Base-by-base conservation (phyloP, 2,113 vertebrate species). In the Brachypodius melanocephalos region DNA sequence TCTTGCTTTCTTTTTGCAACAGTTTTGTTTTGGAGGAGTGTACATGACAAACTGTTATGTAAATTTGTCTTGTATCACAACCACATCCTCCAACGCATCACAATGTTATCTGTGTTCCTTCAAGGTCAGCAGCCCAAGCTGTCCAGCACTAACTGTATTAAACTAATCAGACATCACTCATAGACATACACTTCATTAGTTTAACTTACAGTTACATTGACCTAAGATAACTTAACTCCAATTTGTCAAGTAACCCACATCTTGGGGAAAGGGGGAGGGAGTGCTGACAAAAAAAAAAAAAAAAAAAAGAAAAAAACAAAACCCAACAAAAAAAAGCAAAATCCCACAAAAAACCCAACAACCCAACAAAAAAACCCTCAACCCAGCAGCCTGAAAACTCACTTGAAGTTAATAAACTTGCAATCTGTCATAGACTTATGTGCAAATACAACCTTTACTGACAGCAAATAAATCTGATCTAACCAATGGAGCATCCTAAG, bases 91-190 rank as follows among this genome's bases (percentile, higher is more conserved):
- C 92, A 96, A 81, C 77, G 58, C 92, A 97, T 97, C 89, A 26
- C 96, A 97, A 96, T 97, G 97, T 97, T 97, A 97, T 97, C 96
- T 97, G 77, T 91, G 95, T 84, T 97, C 94, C 94, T 97, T 96
- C 94, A 97, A 96, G 95, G 95, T 97, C 96, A 95, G 86, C 88
- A 96, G 93, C 95, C 96, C 95, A 96, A 97, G 96, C 96, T 97
- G 89, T 96, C 88, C 91, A 96, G 97, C 93, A 77, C 96, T 97
- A 93, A 71, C 91, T 95, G 73, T 94, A 96, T 96, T 96, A 97
- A 97, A 95, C 94, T 97, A 94, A 97, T 97, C 97, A 97, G 75
- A 95, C 85, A 95, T 97, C 93, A 95, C 96, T 92, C 95, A 93
- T 82, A 97, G 94, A 89, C 92, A 89, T 95, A 95, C 95, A 97